Base-by-base conservation (phyloP, 1,140 invertebrate species). In the Microplitis demolitor region DNA sequence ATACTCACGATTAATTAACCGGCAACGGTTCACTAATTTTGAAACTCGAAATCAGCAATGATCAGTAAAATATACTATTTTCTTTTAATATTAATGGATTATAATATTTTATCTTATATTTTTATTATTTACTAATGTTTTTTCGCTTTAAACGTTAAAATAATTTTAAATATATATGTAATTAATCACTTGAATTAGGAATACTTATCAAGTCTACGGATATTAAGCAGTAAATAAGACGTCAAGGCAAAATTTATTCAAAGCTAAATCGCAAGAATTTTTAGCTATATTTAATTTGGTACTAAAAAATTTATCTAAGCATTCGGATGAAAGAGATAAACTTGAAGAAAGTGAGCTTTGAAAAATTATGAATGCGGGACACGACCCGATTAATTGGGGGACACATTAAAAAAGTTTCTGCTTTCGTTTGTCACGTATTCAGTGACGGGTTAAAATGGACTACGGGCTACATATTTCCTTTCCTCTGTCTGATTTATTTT, bases 321-420 rank as follows among this genome's bases (percentile, higher is more conserved):
- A 33, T 24, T 24, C 24, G n/a, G 34, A 8, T 13, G 31, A 66
- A 67, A n/a, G 33, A 54, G 54, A 64, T 61, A n/a, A 9, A 31
- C 54, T 37, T 24, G 37, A 54, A 37, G 33, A 50, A 64, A 64
- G 4, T 16, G 5, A 50, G 37, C 16, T 33, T 50, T 24, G 16
- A 51, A 37, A 66, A 70, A 73, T 76, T 71, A 37, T 50, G 68
- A 9, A 76, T 74, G 74, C 76, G 66, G 71, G 69, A 74, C 37
- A 66, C 51, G 61, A 71, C 39, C 51, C 72, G 69, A 81, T 81
- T 80, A 82, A 82, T 80, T 81, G 74, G 77, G 69, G 64, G 60
- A 16, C 77, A 75, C 70, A 69, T 75, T 71, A 67, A 24, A 4
- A 45, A 45, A 53, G 54, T 73, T 71, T 61, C 71, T 61, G 51